A percentile compares a stretch with the other conserved stretches of the same genome.
Evolutionary conservation across 2,888 invertebrate genomes (phyloP).

Genomic region (Dynastes grantii): DNA sequence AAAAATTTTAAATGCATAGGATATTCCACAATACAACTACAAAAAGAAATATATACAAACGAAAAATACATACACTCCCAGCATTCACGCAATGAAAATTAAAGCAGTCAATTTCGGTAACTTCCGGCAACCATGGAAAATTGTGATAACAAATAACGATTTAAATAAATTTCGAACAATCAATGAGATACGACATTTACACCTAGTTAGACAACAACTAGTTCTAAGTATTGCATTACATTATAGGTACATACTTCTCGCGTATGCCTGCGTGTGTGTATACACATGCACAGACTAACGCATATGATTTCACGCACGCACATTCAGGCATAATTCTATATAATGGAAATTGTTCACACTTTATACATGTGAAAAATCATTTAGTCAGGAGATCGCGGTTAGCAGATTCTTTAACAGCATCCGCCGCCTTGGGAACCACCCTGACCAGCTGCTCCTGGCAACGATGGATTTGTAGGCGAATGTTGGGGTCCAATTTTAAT

Average conservation of each 20-base stretch:
- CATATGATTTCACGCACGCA: slow-evolving; percentile 19
- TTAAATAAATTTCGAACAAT: slow-evolving; percentile 1
- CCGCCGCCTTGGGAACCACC: slow-evolving; percentile 89
- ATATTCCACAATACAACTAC: not conserved
- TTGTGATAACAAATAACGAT: not conserved
- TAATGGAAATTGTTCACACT: slow-evolving; percentile 49
- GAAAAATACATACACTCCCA: not conserved
- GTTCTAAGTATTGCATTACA: slow-evolving; percentile 28
- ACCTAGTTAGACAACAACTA: slow-evolving; percentile 1
- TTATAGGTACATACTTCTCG: slow-evolving; percentile 18
- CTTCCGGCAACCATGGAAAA: not conserved
- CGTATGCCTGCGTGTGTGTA: slow-evolving; percentile 5
- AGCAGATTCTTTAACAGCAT: slow-evolving; percentile 79
- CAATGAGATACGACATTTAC: not conserved
- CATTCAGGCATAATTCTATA: slow-evolving; percentile 45
- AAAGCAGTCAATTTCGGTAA: slow-evolving; percentile 30
- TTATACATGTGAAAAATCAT: slow-evolving; percentile 40
- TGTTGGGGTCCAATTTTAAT: slow-evolving; percentile 99
- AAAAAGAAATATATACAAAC: slow-evolving; percentile 25
- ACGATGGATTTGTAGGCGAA: slow-evolving; percentile 89
- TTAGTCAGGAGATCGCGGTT: slow-evolving; percentile 49
- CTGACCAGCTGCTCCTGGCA: slow-evolving; percentile 86
- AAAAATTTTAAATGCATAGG: too few species aligned
- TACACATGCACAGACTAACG: not conserved
- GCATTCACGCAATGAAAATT: slow-evolving; percentile 6